phyloP scores from a whole-genome alignment of 1,140 invertebrate genomes.

The Octopus sinensis region DNA sequence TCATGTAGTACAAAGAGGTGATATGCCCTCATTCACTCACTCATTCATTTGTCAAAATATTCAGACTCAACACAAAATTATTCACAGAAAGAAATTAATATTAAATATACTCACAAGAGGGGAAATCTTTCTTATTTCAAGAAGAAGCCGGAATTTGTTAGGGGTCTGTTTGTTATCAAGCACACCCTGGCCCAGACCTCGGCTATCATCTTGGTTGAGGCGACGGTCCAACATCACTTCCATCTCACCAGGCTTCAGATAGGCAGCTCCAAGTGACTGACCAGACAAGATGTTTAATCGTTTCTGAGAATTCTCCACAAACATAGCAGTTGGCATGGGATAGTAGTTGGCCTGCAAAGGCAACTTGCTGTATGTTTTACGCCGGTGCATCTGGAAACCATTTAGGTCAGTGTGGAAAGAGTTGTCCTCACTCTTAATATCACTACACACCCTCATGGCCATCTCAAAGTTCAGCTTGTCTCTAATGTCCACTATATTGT shows the following conservation, averaged over 20 bases:
- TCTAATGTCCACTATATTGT: constrained; percentile 76
- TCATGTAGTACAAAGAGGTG: too few relatives aligned
- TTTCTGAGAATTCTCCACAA: constrained; percentile 75
- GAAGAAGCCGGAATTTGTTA: constrained; percentile 44
- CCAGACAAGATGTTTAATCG: constrained; percentile 74
- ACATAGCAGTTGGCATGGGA: constrained; percentile 82
- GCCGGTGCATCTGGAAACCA: constrained; percentile 86
- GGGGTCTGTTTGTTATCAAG: constrained; percentile 69
- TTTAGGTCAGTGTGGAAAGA: constrained; percentile 90
- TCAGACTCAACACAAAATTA: too few relatives aligned
- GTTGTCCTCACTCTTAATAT: constrained; percentile 63
- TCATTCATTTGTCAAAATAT: too few relatives aligned
- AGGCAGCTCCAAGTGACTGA: constrained; percentile 83
- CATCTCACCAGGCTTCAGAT: constrained; percentile 68
- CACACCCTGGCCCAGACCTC: constrained; percentile 87
- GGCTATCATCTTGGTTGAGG: constrained; percentile 88
- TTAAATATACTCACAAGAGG: not conserved
- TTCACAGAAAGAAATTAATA: not conserved
- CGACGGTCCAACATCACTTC: constrained; percentile 93
- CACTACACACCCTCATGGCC: constrained; percentile 82
- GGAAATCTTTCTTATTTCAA: constrained; percentile 37
- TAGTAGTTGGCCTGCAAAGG: constrained; percentile 95
- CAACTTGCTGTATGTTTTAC: constrained; percentile 80
- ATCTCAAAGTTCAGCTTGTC: constrained; percentile 78
- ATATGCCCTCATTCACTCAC: too few relatives aligned